Base-by-base conservation (phyloP, 2,888 invertebrate species). In the Sclerodermus sp. region DNA sequence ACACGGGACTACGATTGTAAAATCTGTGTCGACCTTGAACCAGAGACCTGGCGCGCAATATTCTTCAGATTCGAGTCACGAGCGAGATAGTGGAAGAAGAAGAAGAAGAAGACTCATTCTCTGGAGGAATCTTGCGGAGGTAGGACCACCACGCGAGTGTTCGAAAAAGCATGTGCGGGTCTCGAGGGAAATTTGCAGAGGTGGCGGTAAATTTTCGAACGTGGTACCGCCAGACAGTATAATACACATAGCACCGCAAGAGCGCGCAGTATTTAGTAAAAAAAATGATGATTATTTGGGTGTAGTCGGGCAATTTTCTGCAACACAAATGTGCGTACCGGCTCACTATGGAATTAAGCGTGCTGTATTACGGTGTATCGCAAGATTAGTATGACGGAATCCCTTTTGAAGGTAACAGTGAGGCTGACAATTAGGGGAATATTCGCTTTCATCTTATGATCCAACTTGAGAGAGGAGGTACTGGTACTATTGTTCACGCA, bases 261-360 rank as follows among this genome's bases (percentile, higher is more conserved):
- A 51, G 60, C 40, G 66, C 64, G 64, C 55, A 36, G 49, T 50
- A 46, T 45, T 46, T 50, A 58, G 57, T 56, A 53, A 62, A 68
- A 67, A 74, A 73, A 73, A 74, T 75, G 74, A 71, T 72, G 71
- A 72, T 71, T 68, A 71, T 71, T 74, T 72, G 74, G 73, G 74
- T 75, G 74, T 74, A 73, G 73, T 73, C 73, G 70, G 66, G 66
- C 62, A 64, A 58, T 67, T 67, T 67, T 66, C 66, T 63, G 64
- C 65, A 58, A 63, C 54, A 64, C 66, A 64, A 72, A 69, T 68
- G 70, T 71, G 72, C 3, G 70, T 71, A 71, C 65, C 68, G 66
- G 66, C 62, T 57, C 60, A 58, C 58, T 60, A 57, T 55, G 55
- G 56, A 46, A 51, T 58, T 58, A 60, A 55, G 58, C 55, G 65